Evolutionary conservation across 2,888 invertebrate species (phyloP).

Genomic region (Peribatodes rhomboidaria): DNA sequence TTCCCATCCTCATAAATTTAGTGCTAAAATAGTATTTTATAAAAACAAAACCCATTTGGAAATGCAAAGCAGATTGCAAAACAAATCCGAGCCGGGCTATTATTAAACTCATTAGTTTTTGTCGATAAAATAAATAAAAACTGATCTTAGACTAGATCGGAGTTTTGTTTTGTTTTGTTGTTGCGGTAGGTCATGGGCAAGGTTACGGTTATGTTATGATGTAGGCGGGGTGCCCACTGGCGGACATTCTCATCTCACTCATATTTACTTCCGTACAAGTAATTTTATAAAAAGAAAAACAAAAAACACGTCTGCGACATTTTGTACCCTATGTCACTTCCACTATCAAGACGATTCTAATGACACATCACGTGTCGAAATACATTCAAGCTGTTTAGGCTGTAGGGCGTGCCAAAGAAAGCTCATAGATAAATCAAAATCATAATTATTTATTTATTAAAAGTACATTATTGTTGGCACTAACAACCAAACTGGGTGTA

Average conservation of each 20-base stretch:
- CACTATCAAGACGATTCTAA: too few species aligned
- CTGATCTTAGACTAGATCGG: constrained; percentile 31
- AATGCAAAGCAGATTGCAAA: constrained; percentile 36
- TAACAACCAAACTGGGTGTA: too few species aligned
- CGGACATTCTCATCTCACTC: not conserved
- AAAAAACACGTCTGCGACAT: too few species aligned
- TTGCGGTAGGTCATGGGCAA: constrained; percentile 62
- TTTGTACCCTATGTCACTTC: too few species aligned
- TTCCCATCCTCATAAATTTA: not conserved
- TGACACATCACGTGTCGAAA: too few species aligned
- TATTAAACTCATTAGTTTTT: constrained; percentile 31
- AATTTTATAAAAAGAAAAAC: too few species aligned
- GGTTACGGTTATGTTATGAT: constrained; percentile 44
- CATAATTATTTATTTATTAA: too few species aligned
- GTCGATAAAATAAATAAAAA: constrained; percentile 33
- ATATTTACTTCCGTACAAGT: not conserved
- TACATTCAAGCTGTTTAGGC: too few species aligned
- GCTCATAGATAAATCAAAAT: too few species aligned
- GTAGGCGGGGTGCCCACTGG: constrained; percentile 13
- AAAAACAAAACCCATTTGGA: not conserved
- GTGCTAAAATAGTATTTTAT: not conserved
- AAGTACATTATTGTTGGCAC: too few species aligned
- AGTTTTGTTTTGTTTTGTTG: constrained; percentile 37
- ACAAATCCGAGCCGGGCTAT: constrained; percentile 17
- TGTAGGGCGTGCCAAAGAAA: too few species aligned